These are phyloP conservation scores for Brachypteracias leptosomus DNA, from an alignment of 2,113 vertebrate genomes.

Conservation along the genomic window DNA sequence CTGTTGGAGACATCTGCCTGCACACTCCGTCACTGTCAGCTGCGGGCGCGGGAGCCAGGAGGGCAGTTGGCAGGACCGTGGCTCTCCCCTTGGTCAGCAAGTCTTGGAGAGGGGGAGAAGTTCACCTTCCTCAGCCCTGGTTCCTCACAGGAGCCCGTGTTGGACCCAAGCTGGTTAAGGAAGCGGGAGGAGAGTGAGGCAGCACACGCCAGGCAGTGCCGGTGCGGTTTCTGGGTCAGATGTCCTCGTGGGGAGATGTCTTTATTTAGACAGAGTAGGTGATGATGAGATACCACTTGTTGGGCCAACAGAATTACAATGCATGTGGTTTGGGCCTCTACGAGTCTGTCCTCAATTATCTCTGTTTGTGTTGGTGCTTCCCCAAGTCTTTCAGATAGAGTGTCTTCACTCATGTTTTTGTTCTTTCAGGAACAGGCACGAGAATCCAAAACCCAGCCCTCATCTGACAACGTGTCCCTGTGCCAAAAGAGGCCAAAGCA, in stretches of 20 bases:
- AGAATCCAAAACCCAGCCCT: neutral
- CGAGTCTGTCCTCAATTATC: neutral
- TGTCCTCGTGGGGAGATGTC: neutral
- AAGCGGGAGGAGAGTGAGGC: fast-evolving
- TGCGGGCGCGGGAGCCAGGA: neutral
- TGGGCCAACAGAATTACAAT: conserved; percentile 27
- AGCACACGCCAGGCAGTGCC: neutral
- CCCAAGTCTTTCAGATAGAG: conserved; percentile 4
- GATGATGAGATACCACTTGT: neutral
- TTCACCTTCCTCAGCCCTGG: fast-evolving
- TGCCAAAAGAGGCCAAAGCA: neutral
- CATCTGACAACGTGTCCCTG: neutral
- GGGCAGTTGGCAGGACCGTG: fast-evolving
- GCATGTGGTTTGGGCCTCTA: neutral
- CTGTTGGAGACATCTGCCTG: too few species aligned
- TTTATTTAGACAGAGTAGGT: conserved; percentile 38
- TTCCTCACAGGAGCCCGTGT: neutral
- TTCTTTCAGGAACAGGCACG: neutral
- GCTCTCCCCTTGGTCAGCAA: neutral
- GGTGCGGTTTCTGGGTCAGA: neutral
- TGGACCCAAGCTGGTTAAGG: neutral
- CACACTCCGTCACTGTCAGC: too few species aligned
- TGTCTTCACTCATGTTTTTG: neutral
- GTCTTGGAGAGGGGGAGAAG: neutral
- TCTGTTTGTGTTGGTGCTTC: neutral